phyloP scores from a whole-genome alignment of 2,113 vertebrate species.

The Sander lucioperca region DNA sequence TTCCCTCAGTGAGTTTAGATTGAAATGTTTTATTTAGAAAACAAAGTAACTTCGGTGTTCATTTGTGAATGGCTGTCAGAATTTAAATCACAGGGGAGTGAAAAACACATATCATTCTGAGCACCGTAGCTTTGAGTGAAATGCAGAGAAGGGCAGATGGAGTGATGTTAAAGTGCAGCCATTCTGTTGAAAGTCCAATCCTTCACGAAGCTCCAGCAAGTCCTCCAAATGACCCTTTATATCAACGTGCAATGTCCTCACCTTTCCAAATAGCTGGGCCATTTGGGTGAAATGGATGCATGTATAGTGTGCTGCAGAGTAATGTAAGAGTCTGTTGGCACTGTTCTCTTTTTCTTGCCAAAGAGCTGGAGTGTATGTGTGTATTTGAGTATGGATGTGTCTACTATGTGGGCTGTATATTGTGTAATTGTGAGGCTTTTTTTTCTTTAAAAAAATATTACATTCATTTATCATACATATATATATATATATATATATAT shows the following conservation, averaged over 20 bases:
- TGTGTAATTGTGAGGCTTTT: background rate
- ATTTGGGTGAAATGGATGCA: constrained; percentile 84
- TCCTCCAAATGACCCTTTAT: constrained; percentile 90
- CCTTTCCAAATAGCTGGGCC: constrained; percentile 83
- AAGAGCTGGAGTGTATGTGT: constrained; percentile 10
- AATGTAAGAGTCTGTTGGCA: constrained; percentile 81
- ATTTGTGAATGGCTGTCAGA: constrained; percentile 41
- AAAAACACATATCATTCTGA: constrained; percentile 78
- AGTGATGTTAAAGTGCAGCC: constrained; percentile 85
- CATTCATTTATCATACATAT: constrained; percentile 3
- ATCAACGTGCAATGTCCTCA: constrained; percentile 84
- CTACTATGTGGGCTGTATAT: background rate
- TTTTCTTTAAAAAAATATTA: background rate
- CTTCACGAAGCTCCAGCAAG: constrained; percentile 86
- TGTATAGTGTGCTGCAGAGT: constrained; percentile 83
- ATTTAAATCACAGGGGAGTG: constrained; percentile 62
- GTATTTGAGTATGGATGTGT: background rate
- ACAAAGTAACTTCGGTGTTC: constrained; percentile 35
- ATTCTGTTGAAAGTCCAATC: constrained; percentile 90
- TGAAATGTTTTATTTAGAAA: constrained; percentile 64
- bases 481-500: too few relatives aligned
- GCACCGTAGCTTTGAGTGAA: constrained; percentile 79
- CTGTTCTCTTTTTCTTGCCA: constrained; percentile 77
- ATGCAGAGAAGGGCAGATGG: constrained; percentile 37
- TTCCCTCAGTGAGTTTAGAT: constrained; percentile 18